Conservation (phyloP, 1,140 invertebrate genomes). For the Antheraea mylitta region DNA sequence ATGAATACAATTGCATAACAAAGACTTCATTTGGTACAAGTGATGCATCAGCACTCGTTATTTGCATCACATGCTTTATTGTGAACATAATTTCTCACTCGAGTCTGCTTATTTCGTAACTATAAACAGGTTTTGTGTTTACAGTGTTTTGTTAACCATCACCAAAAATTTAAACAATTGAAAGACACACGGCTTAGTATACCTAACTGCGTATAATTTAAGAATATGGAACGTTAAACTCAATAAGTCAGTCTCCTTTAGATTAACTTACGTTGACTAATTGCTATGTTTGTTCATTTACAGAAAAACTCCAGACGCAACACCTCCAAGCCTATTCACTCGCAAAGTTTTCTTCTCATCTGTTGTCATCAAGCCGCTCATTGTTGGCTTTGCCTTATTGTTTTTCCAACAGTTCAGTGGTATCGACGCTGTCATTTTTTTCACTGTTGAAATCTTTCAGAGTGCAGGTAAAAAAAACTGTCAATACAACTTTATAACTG, state of each 20-base stretch:
- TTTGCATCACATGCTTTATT: background rate
- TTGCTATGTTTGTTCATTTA: conserved; percentile 18
- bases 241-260: background rate
- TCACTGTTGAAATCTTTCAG: conserved; percentile 83
- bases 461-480: conserved; percentile 54
- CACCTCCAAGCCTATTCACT: conserved; percentile 58
- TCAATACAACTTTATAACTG: no score
- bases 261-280: background rate
- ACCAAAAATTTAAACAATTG: background rate
- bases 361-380: conserved; percentile 68
- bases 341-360: conserved; percentile 71
- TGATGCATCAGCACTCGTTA: background rate
- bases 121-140: background rate
- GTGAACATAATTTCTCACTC: background rate
- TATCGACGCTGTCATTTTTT: conserved; percentile 85
- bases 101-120: background rate
- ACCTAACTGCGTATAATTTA: background rate
- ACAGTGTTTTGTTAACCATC: background rate
- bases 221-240: background rate
- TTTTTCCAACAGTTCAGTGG: conserved; percentile 84
- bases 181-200: no score
- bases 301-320: conserved; percentile 42
- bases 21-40: background rate
- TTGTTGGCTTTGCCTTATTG: conserved; percentile 75
- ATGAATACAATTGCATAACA: background rate